Base-by-base conservation (phyloP, 2,797 vertebrate species). In the Trichosurus vulpecula region DNA sequence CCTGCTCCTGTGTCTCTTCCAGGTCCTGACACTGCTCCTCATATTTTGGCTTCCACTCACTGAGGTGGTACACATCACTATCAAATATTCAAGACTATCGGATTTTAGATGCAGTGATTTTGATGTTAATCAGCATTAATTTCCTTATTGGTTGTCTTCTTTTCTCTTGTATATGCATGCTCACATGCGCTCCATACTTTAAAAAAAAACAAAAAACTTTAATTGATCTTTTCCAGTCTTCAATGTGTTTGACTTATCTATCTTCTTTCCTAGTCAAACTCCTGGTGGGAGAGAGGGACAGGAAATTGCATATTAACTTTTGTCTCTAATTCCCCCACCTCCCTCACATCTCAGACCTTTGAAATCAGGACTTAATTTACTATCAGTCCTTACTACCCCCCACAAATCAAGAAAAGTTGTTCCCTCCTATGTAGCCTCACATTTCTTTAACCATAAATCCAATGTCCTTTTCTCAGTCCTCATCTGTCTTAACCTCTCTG, bases 11-110 rank as follows among this genome's bases (percentile, higher is more conserved):
- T 22, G 99, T 99, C 74, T 99, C 99, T 97, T 99, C 99, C 94
- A 99, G 99, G 98, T 99, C 99, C 2, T 99, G 98, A 8, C 99
- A 98, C 1, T 99, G 99, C 92, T 99, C 99, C 96, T 99, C 99
- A 0, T 99, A 99, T 4, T 99, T 98, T 95, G 99, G 99, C 97
- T 99, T 99, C 99, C 99, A 99, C 93, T 99, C 99, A 0, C 99
- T 99, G 98, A 99, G 99, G 91, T 29, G 99, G 98, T 99, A 99
- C 6, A 99, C 99, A 19, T 99, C 99, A 6, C 99, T 99, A 27
- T 99, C 99, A 0, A 66, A 66, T n/a, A 16, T 66, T n/a, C n/a
- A 74, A 74, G 6, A 74, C n/a, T 6, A 6, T 6, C 4, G 74
- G 66, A 74, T 74, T 81, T 47, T 81, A 81, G 19, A 81, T 47